Evolutionary conservation across 1,140 invertebrate genomes (phyloP).

Genomic region (Contarinia nasturtii): DNA sequence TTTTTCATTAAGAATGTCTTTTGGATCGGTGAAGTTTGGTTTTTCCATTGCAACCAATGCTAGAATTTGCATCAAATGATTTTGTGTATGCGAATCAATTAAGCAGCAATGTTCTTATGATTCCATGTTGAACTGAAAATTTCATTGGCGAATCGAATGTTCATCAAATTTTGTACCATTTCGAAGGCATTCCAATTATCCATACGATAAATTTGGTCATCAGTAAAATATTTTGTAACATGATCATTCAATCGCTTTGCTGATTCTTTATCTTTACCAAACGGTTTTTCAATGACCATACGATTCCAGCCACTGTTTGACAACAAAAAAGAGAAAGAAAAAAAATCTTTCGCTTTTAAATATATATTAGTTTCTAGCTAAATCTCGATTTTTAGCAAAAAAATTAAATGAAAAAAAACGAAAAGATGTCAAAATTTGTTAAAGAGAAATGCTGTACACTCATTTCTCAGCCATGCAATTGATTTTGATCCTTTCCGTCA

Average conservation of each 20-base stretch:
- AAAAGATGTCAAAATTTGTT: background rate
- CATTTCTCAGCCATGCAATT: conserved; percentile 71
- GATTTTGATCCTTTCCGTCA: conserved; percentile 70
- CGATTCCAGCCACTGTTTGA: conserved; percentile 75
- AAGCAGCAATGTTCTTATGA: conserved; percentile 83
- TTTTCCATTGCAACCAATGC: conserved; percentile 98
- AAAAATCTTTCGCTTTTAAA: conserved; percentile 7
- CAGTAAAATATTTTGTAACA: conserved; percentile 69
- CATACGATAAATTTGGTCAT: conserved; percentile 94
- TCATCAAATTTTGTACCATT: conserved; percentile 99
- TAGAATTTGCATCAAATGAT: conserved; percentile 93
- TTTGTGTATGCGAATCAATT: conserved; percentile 97
- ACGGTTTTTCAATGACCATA: conserved; percentile 97
- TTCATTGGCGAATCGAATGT: conserved; percentile 71
- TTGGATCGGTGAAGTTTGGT: conserved; percentile 78
- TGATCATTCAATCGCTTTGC: conserved; percentile 78
- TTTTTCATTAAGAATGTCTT: conserved; percentile 95
- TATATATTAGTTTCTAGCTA: too few species aligned
- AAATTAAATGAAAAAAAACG: background rate
- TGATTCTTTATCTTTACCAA: conserved; percentile 75
- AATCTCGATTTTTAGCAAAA: too few species aligned
- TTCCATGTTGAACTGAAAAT: conserved; percentile 85
- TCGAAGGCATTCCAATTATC: conserved; percentile 99
- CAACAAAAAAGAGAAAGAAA: conserved; percentile 3
- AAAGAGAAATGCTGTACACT: conserved; percentile 11